Conservation (phyloP, 2,113 vertebrate genomes). For the Oreocharis arfaki region DNA sequence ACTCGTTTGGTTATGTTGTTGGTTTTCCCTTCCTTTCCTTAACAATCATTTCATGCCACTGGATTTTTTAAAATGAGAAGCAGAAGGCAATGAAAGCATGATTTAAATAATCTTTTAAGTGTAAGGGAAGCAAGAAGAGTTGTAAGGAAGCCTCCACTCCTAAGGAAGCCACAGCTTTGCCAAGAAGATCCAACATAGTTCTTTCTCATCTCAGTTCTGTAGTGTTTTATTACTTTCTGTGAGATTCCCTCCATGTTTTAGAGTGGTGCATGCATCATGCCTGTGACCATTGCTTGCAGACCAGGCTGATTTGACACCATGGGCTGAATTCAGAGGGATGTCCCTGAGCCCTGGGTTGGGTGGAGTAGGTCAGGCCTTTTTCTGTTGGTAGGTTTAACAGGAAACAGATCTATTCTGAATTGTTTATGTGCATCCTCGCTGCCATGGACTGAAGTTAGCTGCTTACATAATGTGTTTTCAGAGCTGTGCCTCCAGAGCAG, state of each 20-base stretch:
- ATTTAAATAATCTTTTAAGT: background rate
- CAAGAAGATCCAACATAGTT: background rate
- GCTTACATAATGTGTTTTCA: conserved; percentile 4
- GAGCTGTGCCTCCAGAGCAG: background rate
- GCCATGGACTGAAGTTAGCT: background rate
- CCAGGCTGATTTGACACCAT: background rate
- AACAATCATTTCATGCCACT: background rate
- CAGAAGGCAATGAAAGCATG: background rate
- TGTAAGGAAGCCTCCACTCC: background rate
- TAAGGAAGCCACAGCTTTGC: background rate
- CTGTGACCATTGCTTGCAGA: background rate
- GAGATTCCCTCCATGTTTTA: background rate
- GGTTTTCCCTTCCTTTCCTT: background rate
- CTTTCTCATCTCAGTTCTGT: background rate
- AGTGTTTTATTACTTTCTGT: background rate
- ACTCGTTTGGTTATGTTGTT: background rate
- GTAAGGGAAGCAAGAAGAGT: background rate
- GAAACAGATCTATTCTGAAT: background rate
- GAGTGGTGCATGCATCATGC: fast-evolving
- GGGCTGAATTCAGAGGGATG: background rate
- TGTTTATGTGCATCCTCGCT: background rate
- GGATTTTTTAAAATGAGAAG: background rate
- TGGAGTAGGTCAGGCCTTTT: background rate
- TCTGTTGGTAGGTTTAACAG: background rate
- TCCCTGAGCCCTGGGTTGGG: background rate